Percentiles rank a stretch among this genome's conserved stretches.
These are phyloP conservation scores for Furcula furcula DNA, from an alignment of 2,888 invertebrate species.

Conservation along the genomic window DNA sequence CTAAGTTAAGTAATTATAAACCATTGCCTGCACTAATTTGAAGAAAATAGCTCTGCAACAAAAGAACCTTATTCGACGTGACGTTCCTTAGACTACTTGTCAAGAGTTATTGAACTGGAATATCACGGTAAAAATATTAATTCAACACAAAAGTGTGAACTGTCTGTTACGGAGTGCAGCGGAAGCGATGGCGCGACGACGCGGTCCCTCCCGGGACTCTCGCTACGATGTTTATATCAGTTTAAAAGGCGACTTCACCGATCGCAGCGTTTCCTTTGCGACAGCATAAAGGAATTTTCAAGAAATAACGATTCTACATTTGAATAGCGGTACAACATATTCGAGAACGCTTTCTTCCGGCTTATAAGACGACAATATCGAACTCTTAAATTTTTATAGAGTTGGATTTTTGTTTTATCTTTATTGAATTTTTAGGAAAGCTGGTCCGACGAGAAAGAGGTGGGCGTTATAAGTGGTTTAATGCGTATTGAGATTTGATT, in stretches of 20 bases:
- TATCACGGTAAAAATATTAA: conserved; percentile 12
- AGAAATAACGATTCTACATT: conserved; percentile 48
- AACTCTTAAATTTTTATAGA: conserved; percentile 12
- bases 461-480: too few species aligned
- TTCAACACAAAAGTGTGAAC: conserved; percentile 16
- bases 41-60: too few species aligned
- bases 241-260: conserved; percentile 63
- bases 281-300: conserved; percentile 56
- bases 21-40: too few species aligned
- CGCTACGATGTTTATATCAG: conserved; percentile 61
- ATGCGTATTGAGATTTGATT: too few species aligned
- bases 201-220: conserved; percentile 35
- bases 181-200: conserved; percentile 57
- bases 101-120: conserved; percentile 6
- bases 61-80: too few species aligned
- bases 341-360: conserved; percentile 26
- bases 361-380: conserved; percentile 15
- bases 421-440: background rate
- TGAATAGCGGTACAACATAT: conserved; percentile 44
- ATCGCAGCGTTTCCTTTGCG: conserved; percentile 56
- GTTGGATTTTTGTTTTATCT: conserved; percentile 3
- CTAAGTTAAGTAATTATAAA: too few species aligned
- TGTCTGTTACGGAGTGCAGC: conserved; percentile 42
- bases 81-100: too few species aligned
- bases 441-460: too few species aligned